Percentiles rank a stretch among this genome's conserved stretches.
phyloP scores from a whole-genome alignment of 2,113 vertebrate species.

The Ardeotis arabs region DNA sequence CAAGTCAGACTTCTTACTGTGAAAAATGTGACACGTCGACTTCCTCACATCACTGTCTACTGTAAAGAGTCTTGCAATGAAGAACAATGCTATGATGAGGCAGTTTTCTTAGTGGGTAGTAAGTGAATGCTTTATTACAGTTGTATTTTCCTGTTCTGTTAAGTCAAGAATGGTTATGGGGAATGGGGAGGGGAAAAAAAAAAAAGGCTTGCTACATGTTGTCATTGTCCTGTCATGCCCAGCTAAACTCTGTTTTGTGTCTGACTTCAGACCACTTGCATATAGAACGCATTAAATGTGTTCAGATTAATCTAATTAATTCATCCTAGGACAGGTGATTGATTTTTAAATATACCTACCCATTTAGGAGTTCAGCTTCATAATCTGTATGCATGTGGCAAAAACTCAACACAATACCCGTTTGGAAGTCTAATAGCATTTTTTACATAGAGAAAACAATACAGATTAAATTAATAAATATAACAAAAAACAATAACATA shows the following conservation, averaged over 20 bases:
- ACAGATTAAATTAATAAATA: neutral
- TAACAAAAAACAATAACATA: neutral
- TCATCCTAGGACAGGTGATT: neutral
- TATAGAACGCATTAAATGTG: neutral
- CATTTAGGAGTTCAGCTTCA: neutral
- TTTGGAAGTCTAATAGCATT: neutral
- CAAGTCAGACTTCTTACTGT: neutral
- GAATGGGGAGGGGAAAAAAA: accelerated
- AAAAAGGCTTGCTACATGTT: neutral
- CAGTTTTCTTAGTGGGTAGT: conserved; percentile 70
- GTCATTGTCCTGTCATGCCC: neutral
- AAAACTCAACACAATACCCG: neutral
- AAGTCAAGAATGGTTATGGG: neutral
- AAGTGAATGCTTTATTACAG: conserved; percentile 38
- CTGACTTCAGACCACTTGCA: neutral
- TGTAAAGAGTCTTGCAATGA: neutral
- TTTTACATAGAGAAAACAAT: neutral
- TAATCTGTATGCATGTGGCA: neutral
- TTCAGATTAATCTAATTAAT: neutral
- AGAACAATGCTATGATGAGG: accelerated
- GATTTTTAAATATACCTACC: neutral
- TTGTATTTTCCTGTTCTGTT: neutral
- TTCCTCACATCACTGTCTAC: neutral
- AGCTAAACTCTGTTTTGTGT: neutral
- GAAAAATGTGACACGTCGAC: neutral